A percentile compares a stretch with the other conserved stretches of the same genome.
These are phyloP conservation scores for Caenorhabditis tropicalis DNA, from an alignment of 1,140 invertebrate species.

Conservation along the genomic window DNA sequence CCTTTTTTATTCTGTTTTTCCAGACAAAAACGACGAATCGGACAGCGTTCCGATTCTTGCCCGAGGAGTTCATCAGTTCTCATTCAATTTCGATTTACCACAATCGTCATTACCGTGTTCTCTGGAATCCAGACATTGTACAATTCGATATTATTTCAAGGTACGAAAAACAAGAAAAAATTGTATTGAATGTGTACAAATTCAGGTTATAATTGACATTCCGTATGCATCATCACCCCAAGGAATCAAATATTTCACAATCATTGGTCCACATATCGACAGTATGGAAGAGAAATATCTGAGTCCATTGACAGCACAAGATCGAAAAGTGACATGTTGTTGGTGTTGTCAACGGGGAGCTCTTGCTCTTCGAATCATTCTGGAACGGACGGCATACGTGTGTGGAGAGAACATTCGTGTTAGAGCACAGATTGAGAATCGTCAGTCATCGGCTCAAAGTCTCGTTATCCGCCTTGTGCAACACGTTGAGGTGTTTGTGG, in stretches of 20 bases:
- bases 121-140: constrained; percentile 82
- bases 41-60: constrained; percentile 74
- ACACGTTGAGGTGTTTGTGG: constrained; percentile 84
- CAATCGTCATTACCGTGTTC: constrained; percentile 82
- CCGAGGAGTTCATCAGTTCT: constrained; percentile 80
- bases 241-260: constrained; percentile 85
- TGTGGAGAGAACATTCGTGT: constrained; percentile 82
- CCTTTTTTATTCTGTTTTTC: not conserved
- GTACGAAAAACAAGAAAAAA: not conserved
- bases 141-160: constrained; percentile 76
- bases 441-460: constrained; percentile 79
- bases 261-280: constrained; percentile 84
- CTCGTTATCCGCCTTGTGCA: constrained; percentile 80
- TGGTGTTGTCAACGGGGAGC: constrained; percentile 82
- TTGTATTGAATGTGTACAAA: constrained; percentile 75
- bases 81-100: constrained; percentile 82
- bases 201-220: constrained; percentile 83
- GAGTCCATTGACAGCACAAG: constrained; percentile 80
- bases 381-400: constrained; percentile 82
- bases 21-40: constrained; percentile 63
- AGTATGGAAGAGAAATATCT: constrained; percentile 86
- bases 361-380: constrained; percentile 78
- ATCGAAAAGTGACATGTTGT: constrained; percentile 80
- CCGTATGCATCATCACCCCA: constrained; percentile 85
- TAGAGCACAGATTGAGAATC: constrained; percentile 81